Base-by-base conservation (phyloP, 2,113 vertebrate species). In the Rostratula benghalensis region DNA sequence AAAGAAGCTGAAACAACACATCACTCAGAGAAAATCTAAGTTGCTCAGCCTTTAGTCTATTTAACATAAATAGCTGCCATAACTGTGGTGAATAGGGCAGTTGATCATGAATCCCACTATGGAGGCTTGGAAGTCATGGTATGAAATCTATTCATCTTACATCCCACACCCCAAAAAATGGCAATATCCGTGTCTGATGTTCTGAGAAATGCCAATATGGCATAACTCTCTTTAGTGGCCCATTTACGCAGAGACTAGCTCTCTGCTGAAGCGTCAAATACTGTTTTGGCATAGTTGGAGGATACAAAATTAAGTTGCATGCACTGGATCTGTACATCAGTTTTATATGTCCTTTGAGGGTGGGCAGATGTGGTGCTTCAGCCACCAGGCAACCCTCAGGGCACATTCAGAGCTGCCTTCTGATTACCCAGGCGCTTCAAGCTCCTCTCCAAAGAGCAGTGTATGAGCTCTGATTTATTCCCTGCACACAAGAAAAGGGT, bases 21-120 rank as follows among this genome's bases (percentile, higher is more conserved):
- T 81, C 87, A 87, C 80, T 84, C 39, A 27, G 51, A 64, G 73
- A 81, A 95, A 91, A 84, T 83, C 77, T 60, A 56, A 78, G 80
- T 63, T 90, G 50, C 76, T 92, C 54, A 45, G 86, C 79, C 85
- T 83, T 75, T 84, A 74, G 59, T 93, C 79, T 96, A 2, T 87
- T 95, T 94, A 95, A 87, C 95, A 89, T 86, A 94, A 96, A 80
- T 94, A 93, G 69, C 93, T 95, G 60, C 91, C 89, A 89, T 96
- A 95, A 63, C 86, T 84, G 64, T 54, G 78, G 73, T 95, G 91
- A 95, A 92, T 88, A 69, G 80, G 30, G 68, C 83, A 92, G 73
- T 95, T 97, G 83, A 95, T 89, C 80, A 84, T 51, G 75, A 68
- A 81, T 67, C 48, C 30, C 73, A 24, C 60, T 93, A 94, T 71